These are phyloP conservation scores for Callionymus lyra DNA, from an alignment of 2,113 vertebrate genomes.

Conservation along the genomic window DNA sequence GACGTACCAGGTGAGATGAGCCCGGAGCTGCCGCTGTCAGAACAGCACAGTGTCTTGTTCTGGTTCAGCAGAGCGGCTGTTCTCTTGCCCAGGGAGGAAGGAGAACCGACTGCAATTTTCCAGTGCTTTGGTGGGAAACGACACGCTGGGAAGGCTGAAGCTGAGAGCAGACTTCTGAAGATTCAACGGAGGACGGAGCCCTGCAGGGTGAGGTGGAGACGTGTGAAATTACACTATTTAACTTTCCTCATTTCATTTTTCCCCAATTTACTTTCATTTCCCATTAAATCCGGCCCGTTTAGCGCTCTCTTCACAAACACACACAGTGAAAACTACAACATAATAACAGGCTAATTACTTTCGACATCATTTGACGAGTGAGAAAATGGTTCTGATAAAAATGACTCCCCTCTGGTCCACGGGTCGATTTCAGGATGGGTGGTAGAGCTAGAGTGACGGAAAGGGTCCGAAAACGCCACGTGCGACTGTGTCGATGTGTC, in stretches of 20 bases:
- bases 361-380: too few species aligned
- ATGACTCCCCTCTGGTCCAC: too few species aligned
- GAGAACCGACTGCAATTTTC: conserved; percentile 30
- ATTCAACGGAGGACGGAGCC: conserved; percentile 25
- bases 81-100: conserved; percentile 35
- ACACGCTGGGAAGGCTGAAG: conserved; percentile 39
- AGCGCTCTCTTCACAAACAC: too few species aligned
- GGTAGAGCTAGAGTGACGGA: too few species aligned
- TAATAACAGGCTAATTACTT: too few species aligned
- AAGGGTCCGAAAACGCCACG: too few species aligned
- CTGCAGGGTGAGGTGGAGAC: conserved; percentile 36
- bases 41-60: conserved; percentile 62
- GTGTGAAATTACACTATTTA: conserved; percentile 17
- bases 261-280: too few species aligned
- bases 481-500: too few species aligned
- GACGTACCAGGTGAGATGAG: conserved; percentile 26
- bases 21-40: conserved; percentile 39
- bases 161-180: conserved; percentile 28
- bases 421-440: too few species aligned
- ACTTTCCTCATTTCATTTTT: conserved; percentile 2
- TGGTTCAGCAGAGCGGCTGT: conserved; percentile 40
- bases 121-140: conserved; percentile 28
- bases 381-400: too few species aligned
- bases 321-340: too few species aligned
- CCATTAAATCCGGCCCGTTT: too few species aligned